phyloP scores from a whole-genome alignment of 2,888 invertebrate genomes.

The Phlogophora meticulosa region DNA sequence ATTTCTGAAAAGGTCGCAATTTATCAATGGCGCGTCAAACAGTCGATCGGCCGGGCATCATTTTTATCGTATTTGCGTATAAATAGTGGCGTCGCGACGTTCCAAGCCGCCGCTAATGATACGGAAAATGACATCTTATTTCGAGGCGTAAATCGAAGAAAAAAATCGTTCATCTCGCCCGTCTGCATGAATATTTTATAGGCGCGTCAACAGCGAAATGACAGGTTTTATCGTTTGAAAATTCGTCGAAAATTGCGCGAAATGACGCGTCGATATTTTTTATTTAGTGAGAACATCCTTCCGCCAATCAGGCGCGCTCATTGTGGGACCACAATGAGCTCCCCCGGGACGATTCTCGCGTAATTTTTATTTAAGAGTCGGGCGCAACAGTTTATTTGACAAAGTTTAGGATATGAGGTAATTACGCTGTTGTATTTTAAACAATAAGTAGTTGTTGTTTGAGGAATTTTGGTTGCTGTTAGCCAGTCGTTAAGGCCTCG shows the following conservation, averaged over 20 bases:
- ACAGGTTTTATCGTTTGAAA: slow-evolving; percentile 92
- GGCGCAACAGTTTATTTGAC: slow-evolving; percentile 86
- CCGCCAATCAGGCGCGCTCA: slow-evolving; percentile 90
- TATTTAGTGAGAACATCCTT: slow-evolving; percentile 91
- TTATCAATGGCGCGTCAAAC: slow-evolving; percentile 90
- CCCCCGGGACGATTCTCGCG: slow-evolving; percentile 85
- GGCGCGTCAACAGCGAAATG: slow-evolving; percentile 91
- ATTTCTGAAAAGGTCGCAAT: slow-evolving; percentile 87
- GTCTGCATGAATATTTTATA: slow-evolving; percentile 91
- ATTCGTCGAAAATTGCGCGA: slow-evolving; percentile 90
- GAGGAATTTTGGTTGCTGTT: too few species aligned
- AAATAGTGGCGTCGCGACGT: slow-evolving; percentile 89
- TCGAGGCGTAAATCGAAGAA: slow-evolving; percentile 91
- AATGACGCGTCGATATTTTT: slow-evolving; percentile 91
- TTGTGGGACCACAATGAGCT: slow-evolving; percentile 88
- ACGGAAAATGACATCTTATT: slow-evolving; percentile 92
- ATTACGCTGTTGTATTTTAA: slow-evolving; percentile 27
- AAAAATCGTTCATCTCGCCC: slow-evolving; percentile 90
- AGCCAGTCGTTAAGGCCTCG: too few species aligned
- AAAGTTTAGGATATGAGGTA: slow-evolving; percentile 70
- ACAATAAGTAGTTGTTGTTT: too few species aligned
- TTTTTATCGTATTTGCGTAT: slow-evolving; percentile 91
- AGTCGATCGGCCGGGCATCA: slow-evolving; percentile 89
- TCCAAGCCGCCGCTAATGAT: slow-evolving; percentile 90
- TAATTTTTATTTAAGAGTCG: slow-evolving; percentile 89